A percentile compares a stretch with the other conserved stretches of the same genome.
These are phyloP conservation scores for Gerris buenoi DNA, from an alignment of 1,140 invertebrate genomes.

Conservation along the genomic window DNA sequence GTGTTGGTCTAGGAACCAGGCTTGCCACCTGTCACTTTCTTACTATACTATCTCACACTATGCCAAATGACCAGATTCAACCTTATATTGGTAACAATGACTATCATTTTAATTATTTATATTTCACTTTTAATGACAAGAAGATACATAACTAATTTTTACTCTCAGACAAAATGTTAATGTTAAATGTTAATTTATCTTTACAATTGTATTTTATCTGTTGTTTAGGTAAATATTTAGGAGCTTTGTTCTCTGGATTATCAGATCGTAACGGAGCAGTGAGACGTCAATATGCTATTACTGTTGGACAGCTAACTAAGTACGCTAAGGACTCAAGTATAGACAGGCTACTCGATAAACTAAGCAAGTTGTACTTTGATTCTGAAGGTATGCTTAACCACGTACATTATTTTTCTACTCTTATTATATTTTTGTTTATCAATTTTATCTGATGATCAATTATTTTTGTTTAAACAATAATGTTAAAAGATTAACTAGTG, in stretches of 20 bases:
- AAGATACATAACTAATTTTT: not conserved
- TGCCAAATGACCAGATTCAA: conserved; percentile 37
- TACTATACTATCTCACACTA: conserved; percentile 47
- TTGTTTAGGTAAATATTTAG: conserved; percentile 56
- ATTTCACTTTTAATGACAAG: not conserved
- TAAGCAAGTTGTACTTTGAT: conserved; percentile 64
- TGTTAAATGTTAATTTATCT: not conserved
- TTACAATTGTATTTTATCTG: not conserved
- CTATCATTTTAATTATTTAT: not conserved
- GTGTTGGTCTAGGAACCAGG: conserved; percentile 66
- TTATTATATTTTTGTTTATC: too few species aligned
- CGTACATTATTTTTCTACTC: too few species aligned
- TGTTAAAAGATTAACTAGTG: too few species aligned
- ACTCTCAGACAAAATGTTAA: not conserved
- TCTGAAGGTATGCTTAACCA: conserved; percentile 37
- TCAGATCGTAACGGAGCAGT: conserved; percentile 68
- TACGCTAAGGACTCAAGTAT: conserved; percentile 74
- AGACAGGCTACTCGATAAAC: conserved; percentile 67
- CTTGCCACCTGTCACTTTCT: conserved; percentile 73
- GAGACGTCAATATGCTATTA: conserved; percentile 63
- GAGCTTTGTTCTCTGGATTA: conserved; percentile 57
- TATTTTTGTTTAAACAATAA: too few species aligned
- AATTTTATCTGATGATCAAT: too few species aligned
- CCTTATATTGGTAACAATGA: conserved; percentile 47
- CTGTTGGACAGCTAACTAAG: conserved; percentile 71